Base-by-base conservation (phyloP, 2,797 vertebrate genomes). In the Anabacerthia variegaticeps region DNA sequence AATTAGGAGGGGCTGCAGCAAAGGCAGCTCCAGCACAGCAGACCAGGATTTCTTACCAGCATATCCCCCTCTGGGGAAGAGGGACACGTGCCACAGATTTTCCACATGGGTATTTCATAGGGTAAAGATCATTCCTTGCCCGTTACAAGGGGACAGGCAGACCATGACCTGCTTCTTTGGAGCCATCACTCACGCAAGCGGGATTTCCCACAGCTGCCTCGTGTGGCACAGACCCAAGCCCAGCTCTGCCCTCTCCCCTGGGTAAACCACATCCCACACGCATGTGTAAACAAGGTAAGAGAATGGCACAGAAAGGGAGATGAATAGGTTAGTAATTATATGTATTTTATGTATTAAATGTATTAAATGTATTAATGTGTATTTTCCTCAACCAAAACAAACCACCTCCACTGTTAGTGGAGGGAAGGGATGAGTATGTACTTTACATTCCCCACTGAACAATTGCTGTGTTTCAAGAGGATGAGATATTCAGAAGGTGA, bases 401-500 rank as follows among this genome's bases (percentile, higher is more conserved):
- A 78, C n/a, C 24, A 1, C 58, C 58, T 92, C 73, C 49, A 37
- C 54, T 43, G 17, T n/a, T 11, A 39, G n/a, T 14, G n/a, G 46
- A 0, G 0, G 27, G 63, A 23, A 79, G 20, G 39, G 58, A 69
- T 36, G n/a, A 88, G 43, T 36, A 75, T 0, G 14, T 48, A 56
- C 76, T 92, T 92, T 83, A 83, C 72, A 78, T 88, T 85, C 62
- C 62, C 43, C 54, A 27, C 62, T 10, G 24, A 93, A 84, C 71
- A 95, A 93, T 0, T 21, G 63, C 15, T 88, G 65, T 27, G 58
- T 58, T 93, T 89, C 84, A 78, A 89, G 89, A 91, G 75, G 84
- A 93, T 89, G 46, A 71, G 81, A 68, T 46, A 80, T 88, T 85
- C 89, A 75, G 65, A 80, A 91, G 74, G 88, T 67, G 68, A 91